Evolutionary conservation across 2,888 invertebrate species (phyloP).

Genomic region (Lasioglossum villosulum): DNA sequence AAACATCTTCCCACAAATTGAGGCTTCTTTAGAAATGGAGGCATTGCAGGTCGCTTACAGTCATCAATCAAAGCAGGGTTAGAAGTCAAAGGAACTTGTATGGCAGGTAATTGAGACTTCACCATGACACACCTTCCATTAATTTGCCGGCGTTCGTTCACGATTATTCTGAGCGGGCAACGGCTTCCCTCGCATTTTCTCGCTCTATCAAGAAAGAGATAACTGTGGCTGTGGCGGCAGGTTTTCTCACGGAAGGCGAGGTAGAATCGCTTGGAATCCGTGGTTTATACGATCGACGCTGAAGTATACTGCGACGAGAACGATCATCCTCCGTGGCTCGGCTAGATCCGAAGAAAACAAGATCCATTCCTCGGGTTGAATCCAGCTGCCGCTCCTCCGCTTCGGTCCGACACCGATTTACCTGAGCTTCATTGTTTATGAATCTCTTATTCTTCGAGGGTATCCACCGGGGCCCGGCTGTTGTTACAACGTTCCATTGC

Average conservation of each 20-base stretch:
- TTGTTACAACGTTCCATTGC: conserved; percentile 4
- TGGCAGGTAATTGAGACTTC: neutral
- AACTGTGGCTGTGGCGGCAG: neutral
- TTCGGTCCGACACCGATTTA: conserved; percentile 49
- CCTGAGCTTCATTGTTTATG: conserved; percentile 70
- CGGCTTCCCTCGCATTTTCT: neutral
- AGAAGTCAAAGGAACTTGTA: neutral
- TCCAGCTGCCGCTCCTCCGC: neutral
- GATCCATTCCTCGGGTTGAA: conserved; percentile 15
- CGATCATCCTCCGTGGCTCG: conserved; percentile 15
- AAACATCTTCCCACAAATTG: neutral
- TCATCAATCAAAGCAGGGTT: neutral
- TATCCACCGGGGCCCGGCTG: conserved; percentile 14
- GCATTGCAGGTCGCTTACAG: neutral
- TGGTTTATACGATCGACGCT: conserved; percentile 46
- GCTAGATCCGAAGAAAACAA: conserved; percentile 9
- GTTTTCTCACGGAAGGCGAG: conserved; percentile 61
- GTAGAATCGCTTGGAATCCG: conserved; percentile 36
- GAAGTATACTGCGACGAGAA: conserved; percentile 41
- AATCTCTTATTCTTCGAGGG: conserved; percentile 59
- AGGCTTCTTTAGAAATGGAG: neutral
- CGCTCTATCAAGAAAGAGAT: neutral
- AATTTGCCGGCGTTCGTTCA: neutral
- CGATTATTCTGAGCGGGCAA: neutral
- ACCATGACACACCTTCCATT: neutral